phyloP scores from a whole-genome alignment of 2,797 vertebrate species.

The Merluccius polli region DNA sequence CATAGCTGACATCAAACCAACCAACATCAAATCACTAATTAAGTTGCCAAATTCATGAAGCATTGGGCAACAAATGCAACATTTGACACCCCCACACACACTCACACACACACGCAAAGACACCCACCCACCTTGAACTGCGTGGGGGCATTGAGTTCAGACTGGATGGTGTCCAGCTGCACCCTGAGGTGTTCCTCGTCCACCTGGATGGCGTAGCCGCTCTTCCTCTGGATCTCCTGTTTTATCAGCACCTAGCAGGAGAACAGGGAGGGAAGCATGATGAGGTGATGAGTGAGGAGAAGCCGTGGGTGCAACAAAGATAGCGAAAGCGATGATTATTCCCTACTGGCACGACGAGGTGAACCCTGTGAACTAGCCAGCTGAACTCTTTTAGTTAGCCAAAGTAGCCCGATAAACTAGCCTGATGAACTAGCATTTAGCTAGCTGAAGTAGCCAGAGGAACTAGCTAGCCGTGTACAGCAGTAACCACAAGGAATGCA shows the following conservation, averaged over 20 bases:
- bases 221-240: slow-evolving; percentile 97
- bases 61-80: neutral
- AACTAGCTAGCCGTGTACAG: neutral
- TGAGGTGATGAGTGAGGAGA: neutral
- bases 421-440: too few species aligned
- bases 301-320: neutral
- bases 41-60: neutral
- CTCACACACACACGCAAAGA: neutral
- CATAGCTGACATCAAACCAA: too few species aligned
- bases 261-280: neutral
- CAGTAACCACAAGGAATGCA: neutral
- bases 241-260: slow-evolving; percentile 87
- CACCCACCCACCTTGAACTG: slow-evolving; percentile 86
- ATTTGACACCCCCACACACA: neutral
- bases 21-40: neutral
- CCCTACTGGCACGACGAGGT: neutral
- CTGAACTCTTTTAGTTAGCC: neutral
- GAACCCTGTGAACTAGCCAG: neutral
- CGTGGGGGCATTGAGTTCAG: slow-evolving; percentile 94
- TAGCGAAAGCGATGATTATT: neutral
- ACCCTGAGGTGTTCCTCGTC: slow-evolving; percentile 97
- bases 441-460: too few species aligned
- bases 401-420: neutral
- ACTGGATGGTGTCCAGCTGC: slow-evolving; percentile 95
- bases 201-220: slow-evolving; percentile 94